These are phyloP conservation scores for Aphelocoma californica DNA, from an alignment of 2,797 vertebrate genomes.

Conservation along the genomic window DNA sequence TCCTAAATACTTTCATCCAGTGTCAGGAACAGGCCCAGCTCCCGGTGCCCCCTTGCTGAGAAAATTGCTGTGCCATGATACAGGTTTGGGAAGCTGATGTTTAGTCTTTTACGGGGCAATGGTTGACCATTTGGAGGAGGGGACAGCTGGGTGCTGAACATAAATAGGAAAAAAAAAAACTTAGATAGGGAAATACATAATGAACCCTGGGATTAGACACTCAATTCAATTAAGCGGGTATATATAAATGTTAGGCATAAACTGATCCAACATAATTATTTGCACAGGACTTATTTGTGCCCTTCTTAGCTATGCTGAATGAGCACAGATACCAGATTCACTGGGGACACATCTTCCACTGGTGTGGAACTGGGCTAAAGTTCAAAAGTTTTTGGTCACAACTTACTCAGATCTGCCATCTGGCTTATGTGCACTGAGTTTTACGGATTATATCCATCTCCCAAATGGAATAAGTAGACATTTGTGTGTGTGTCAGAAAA, in stretches of 20 bases:
- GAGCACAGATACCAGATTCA: conserved; percentile 68
- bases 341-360: conserved; percentile 65
- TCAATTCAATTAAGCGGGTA: conserved; percentile 78
- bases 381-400: conserved; percentile 76
- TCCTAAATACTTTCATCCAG: conserved; percentile 27
- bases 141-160: conserved; percentile 79
- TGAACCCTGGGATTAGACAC: conserved; percentile 78
- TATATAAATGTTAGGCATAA: conserved; percentile 76
- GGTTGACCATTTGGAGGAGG: conserved; percentile 73
- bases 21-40: neutral
- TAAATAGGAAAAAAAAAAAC: conserved; percentile 67
- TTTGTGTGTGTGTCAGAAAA: conserved; percentile 35
- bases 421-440: conserved; percentile 63
- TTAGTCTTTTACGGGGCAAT: conserved; percentile 67
- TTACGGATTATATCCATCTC: conserved; percentile 52
- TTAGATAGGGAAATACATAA: conserved; percentile 76
- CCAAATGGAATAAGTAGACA: conserved; percentile 58
- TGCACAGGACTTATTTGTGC: conserved; percentile 78
- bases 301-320: conserved; percentile 71
- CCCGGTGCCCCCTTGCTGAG: conserved; percentile 2
- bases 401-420: conserved; percentile 71
- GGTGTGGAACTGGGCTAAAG: conserved; percentile 73
- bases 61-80: conserved; percentile 20
- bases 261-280: conserved; percentile 74
- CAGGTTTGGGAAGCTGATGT: conserved; percentile 54